Conservation (phyloP, 1,140 invertebrate species). For the Trachymyrmex septentrionalis region DNA sequence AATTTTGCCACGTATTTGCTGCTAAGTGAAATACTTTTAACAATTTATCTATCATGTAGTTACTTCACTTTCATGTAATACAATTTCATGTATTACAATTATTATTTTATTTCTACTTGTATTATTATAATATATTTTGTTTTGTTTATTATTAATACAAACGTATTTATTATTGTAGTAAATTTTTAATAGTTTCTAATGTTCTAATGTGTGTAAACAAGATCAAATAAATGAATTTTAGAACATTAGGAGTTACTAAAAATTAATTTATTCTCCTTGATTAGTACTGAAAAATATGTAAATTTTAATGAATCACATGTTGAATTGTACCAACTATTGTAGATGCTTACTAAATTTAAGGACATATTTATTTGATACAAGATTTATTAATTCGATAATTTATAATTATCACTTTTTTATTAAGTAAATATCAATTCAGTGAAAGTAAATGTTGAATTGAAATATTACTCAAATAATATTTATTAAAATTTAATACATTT, state of each 20-base stretch:
- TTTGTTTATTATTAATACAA: conserved; percentile 5
- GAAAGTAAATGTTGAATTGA: too few relatives aligned
- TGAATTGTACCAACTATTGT: too few relatives aligned
- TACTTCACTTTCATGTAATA: neutral
- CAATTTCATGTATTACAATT: neutral
- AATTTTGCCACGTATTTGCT: neutral
- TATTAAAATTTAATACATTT: too few relatives aligned
- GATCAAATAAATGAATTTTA: neutral
- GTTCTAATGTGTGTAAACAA: neutral
- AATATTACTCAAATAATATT: too few relatives aligned
- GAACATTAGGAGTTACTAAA: too few relatives aligned
- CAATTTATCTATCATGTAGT: neutral
- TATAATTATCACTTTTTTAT: too few relatives aligned
- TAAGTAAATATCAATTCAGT: too few relatives aligned
- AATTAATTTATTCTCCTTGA: conserved; percentile 8
- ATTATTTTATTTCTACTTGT: conserved; percentile 1
- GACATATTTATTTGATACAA: too few relatives aligned
- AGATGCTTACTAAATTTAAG: too few relatives aligned
- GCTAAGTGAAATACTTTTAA: neutral
- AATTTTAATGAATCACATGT: too few relatives aligned
- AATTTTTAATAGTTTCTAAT: neutral
- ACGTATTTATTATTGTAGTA: neutral
- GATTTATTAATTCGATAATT: too few relatives aligned
- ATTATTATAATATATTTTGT: neutral
- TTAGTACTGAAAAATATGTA: neutral